Base-by-base conservation (phyloP, 2,113 vertebrate species). In the Ochotona curzoniae region DNA sequence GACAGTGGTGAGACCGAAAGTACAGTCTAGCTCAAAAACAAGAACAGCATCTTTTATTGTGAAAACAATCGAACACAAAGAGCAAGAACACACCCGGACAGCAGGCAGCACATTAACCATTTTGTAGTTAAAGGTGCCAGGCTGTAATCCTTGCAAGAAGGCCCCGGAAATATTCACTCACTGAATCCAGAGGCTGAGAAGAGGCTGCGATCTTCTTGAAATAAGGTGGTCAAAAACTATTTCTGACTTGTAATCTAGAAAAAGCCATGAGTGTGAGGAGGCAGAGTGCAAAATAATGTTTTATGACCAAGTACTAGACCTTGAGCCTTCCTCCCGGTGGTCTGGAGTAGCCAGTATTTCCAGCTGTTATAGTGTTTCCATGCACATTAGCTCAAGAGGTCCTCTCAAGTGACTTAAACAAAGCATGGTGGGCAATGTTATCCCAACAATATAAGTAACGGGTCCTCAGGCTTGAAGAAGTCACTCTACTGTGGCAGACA, bases 1-100 rank as follows among this genome's bases (percentile, higher is more conserved):
- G 25, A 8, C 73, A 87, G 76, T 20, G 30, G 20, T 69, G 64
- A 90, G 20, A 5, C 20, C 20, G 23, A 35, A 91, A 81, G 12
- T 17, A 57, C 6, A 70, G 44, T 13, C 60, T 21, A 61, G 63
- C 44, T 89, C 96, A 89, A 54, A 94, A 93, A 32, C 49, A 82
- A 89, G 25, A 25, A 49, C 51, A 86, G 26, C 13, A 47, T 74
- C n/a, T 92, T 91, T 91, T 32, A 73, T 1, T 60, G n/a, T 20
- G 38, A 17, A 85, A 47, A 85, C n/a, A 82, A 91, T 15, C 15
- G 38, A 74, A 73, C 66, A 32, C 17, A 28, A 86, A 54, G 13
- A 88, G 26, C 11, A 35, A 64, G 30, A 44, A 35, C 70, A 93
- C 74, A 85, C 6, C 2, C 49, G 81, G 8, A 23, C 1, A 67